These are phyloP conservation scores for Myiopsitta monachus DNA, from an alignment of 2,113 vertebrate species.

Conservation along the genomic window DNA sequence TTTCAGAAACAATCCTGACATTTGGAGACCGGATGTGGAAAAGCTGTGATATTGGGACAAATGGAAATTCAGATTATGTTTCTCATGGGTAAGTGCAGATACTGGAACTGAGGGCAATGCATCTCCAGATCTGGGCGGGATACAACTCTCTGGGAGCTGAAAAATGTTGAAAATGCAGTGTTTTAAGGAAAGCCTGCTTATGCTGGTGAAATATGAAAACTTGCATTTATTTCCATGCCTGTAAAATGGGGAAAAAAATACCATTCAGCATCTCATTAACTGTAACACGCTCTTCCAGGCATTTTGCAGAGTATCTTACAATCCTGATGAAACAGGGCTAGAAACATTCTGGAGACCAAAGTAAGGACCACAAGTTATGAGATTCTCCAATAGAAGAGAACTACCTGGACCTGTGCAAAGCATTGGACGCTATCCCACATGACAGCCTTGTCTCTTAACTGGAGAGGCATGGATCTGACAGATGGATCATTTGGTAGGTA, in stretches of 20 bases:
- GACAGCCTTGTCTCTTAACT: not conserved
- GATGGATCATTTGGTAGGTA: not conserved
- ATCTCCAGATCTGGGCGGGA: not conserved
- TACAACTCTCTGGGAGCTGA: not conserved
- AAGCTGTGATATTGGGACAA: not conserved
- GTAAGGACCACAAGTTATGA: not conserved
- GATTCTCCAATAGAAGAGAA: not conserved
- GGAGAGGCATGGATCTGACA: not conserved
- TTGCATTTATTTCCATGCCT: not conserved
- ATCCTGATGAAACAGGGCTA: not conserved
- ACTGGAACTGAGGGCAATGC: not conserved
- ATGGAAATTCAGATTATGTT: not conserved
- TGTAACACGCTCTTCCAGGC: not conserved
- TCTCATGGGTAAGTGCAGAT: not conserved
- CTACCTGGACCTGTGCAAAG: not conserved
- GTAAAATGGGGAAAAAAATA: not conserved
- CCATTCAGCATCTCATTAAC: not conserved
- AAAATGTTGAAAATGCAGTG: not conserved
- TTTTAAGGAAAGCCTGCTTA: not conserved
- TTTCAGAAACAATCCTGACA: constrained; percentile 17
- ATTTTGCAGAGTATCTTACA: not conserved
- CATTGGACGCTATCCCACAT: not conserved
- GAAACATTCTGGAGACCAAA: not conserved
- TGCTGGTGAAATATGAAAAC: not conserved
- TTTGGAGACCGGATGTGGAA: not conserved